Evolutionary conservation across 2,888 invertebrate species (phyloP).

Genomic region (Dicycla oo): DNA sequence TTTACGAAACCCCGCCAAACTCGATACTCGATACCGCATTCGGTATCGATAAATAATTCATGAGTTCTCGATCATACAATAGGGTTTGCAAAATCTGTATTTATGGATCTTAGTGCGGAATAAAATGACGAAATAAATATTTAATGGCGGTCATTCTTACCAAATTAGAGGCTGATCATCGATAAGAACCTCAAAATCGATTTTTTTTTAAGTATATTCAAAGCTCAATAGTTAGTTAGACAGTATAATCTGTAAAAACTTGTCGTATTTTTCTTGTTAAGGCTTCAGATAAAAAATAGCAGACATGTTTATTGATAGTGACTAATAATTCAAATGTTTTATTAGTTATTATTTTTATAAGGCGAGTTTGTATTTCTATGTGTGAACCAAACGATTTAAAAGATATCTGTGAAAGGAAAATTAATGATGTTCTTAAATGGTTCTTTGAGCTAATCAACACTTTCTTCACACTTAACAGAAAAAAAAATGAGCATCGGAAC

Average conservation of each 20-base stretch:
- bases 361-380: slow-evolving; percentile 7
- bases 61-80: slow-evolving; percentile 82
- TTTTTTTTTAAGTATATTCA: slow-evolving; percentile 35
- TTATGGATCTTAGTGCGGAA: slow-evolving; percentile 75
- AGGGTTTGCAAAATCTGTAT: slow-evolving; percentile 79
- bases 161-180: slow-evolving; percentile 45
- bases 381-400: slow-evolving; percentile 13
- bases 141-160: slow-evolving; percentile 35
- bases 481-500: neutral
- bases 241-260: slow-evolving; percentile 42
- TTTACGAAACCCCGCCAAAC: slow-evolving; percentile 86
- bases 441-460: slow-evolving; percentile 8
- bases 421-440: neutral
- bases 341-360: slow-evolving; percentile 32
- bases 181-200: slow-evolving; percentile 49
- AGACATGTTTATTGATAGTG: slow-evolving; percentile 48
- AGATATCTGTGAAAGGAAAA: slow-evolving; percentile 11
- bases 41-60: slow-evolving; percentile 84
- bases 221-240: slow-evolving; percentile 29
- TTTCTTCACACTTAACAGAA: neutral
- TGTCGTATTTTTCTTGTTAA: slow-evolving; percentile 37
- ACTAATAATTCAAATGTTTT: slow-evolving; percentile 36
- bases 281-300: slow-evolving; percentile 25
- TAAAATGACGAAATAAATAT: slow-evolving; percentile 71
- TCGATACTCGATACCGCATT: slow-evolving; percentile 83